Percentiles rank a stretch among this genome's conserved stretches.
These are phyloP conservation scores for Prochilodus magdalenae DNA, from an alignment of 2,113 vertebrate genomes.

Conservation along the genomic window DNA sequence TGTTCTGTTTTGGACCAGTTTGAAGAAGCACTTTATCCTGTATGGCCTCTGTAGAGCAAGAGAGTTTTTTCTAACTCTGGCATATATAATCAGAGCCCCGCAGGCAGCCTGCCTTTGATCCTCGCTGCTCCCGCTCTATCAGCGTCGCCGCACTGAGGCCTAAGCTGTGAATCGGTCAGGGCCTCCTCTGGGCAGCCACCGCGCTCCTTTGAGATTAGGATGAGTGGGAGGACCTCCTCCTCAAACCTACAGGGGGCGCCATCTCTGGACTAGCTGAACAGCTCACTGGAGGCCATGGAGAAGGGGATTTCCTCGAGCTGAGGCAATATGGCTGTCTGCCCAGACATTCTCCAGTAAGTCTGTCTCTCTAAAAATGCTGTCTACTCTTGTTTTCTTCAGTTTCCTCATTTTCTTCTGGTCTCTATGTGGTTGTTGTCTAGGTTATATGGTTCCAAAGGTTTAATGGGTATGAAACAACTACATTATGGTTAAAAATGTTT, in stretches of 20 bases:
- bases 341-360: neutral
- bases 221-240: conserved; percentile 53
- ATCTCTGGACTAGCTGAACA: conserved; percentile 20
- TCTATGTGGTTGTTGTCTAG: too few species aligned
- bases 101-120: conserved; percentile 59
- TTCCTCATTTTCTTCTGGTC: too few species aligned
- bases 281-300: conserved; percentile 45
- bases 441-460: too few species aligned
- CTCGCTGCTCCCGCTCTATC: conserved; percentile 36
- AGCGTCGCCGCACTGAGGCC: conserved; percentile 9
- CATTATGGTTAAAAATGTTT: too few species aligned
- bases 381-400: too few species aligned
- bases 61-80: conserved; percentile 36
- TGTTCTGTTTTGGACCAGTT: neutral
- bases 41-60: conserved; percentile 43
- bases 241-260: conserved; percentile 51
- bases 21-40: conserved; percentile 27
- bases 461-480: too few species aligned
- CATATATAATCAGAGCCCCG: conserved; percentile 56
- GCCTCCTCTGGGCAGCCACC: conserved; percentile 29
- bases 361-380: neutral
- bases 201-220: conserved; percentile 23
- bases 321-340: conserved; percentile 44
- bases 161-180: conserved; percentile 6
- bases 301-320: conserved; percentile 49